Conservation (phyloP, 2,888 invertebrate genomes). For the Andrena bicolor region DNA sequence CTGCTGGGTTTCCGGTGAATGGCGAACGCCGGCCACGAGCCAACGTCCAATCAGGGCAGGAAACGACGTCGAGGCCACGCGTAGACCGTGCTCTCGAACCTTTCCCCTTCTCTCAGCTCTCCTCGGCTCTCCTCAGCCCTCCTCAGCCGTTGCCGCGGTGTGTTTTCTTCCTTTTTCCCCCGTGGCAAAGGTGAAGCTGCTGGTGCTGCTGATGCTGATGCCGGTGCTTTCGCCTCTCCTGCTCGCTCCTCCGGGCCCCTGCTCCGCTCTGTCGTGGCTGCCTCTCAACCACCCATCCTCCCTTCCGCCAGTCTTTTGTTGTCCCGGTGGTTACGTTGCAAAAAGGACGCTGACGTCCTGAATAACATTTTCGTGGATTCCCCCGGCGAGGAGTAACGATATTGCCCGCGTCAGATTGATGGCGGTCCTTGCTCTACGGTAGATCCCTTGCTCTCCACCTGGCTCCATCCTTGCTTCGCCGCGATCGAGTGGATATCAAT, state of each 20-base stretch:
- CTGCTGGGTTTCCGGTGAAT: conserved; percentile 71
- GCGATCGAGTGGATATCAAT: conserved; percentile 31
- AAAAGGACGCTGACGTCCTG: conserved; percentile 36
- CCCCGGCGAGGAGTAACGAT: conserved; percentile 21
- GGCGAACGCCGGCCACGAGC: conserved; percentile 84
- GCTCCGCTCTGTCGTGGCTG: background rate
- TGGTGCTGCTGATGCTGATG: conserved; percentile 39
- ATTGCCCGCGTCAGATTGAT: conserved; percentile 42
- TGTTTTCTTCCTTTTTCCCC: conserved; percentile 35
- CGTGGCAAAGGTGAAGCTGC: conserved; percentile 65
- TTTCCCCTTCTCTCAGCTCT: conserved; percentile 13
- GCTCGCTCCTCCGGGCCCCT: background rate
- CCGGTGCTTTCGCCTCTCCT: background rate
- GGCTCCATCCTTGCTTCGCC: no score
- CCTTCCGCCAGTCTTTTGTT: conserved; percentile 31
- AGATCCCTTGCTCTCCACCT: background rate
- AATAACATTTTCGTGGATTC: conserved; percentile 54
- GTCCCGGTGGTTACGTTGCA: conserved; percentile 37
- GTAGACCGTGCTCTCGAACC: conserved; percentile 70
- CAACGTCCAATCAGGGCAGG: conserved; percentile 84
- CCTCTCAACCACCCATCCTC: background rate
- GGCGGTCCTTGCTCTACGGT: background rate
- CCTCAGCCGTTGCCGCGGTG: conserved; percentile 10
- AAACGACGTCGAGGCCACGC: conserved; percentile 83
- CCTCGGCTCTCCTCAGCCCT: conserved; percentile 40